phyloP scores from a whole-genome alignment of 2,797 vertebrate species.

The Columba guinea region DNA sequence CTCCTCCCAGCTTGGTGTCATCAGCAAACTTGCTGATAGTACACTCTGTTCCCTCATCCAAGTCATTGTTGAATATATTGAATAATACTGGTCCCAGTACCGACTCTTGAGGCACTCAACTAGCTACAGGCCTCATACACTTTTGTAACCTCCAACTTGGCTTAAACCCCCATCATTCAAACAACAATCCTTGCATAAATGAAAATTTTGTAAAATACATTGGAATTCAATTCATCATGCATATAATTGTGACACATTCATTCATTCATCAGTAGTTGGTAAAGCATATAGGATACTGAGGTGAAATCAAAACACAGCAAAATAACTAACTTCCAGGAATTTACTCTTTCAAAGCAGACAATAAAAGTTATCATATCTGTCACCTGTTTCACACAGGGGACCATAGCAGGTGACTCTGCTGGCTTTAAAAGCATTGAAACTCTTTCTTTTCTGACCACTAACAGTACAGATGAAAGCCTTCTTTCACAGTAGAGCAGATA shows the following conservation, averaged over 20 bases:
- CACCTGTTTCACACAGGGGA: neutral
- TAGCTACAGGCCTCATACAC: neutral
- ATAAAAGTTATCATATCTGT: neutral
- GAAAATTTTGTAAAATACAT: neutral
- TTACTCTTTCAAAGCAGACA: neutral
- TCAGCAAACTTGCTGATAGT: too few species aligned
- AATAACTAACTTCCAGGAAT: neutral
- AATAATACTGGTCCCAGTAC: too few species aligned
- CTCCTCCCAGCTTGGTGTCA: too few species aligned
- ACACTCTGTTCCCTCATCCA: too few species aligned
- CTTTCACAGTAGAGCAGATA: conserved; percentile 11
- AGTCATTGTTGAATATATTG: too few species aligned
- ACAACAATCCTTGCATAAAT: neutral
- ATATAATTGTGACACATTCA: neutral
- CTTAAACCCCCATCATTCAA: neutral
- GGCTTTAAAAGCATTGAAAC: neutral
- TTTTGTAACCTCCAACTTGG: neutral
- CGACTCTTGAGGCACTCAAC: too few species aligned
- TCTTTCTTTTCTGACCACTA: neutral
- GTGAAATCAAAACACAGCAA: neutral
- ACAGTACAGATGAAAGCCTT: neutral
- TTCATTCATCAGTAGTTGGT: neutral
- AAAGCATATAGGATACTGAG: neutral
- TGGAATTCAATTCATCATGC: neutral
- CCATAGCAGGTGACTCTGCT: neutral